These are phyloP conservation scores for Nematostella vectensis DNA, from an alignment of 92 coral and sea anemone genomes.

Conservation along the genomic window DNA sequence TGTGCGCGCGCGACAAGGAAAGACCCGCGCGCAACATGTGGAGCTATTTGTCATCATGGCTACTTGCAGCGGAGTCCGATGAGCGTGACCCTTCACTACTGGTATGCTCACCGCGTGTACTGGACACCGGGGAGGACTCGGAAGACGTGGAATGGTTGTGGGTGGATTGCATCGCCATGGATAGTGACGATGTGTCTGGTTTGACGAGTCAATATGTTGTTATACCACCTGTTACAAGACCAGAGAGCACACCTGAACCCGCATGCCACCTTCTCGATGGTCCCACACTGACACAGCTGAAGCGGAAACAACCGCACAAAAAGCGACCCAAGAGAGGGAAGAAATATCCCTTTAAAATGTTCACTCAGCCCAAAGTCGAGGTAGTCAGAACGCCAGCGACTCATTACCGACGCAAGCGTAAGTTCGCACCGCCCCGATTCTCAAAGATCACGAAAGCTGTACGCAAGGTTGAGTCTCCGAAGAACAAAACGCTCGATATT, in stretches of 20 bases:
- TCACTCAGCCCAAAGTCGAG: neutral
- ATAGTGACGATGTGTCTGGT: neutral
- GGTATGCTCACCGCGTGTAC: slow-evolving; percentile 7
- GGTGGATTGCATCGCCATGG: slow-evolving; percentile 3
- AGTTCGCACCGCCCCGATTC: too few relatives aligned
- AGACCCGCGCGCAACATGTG: too few relatives aligned
- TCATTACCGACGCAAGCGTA: too few relatives aligned
- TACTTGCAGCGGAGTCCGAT: slow-evolving; percentile 2
- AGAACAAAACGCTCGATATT: too few relatives aligned
- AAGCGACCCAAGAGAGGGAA: too few relatives aligned
- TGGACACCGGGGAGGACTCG: slow-evolving; percentile 6
- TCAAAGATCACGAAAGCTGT: too few relatives aligned
- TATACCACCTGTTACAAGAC: neutral
- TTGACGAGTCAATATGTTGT: slow-evolving; percentile 11
- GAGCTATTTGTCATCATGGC: slow-evolving; percentile 34
- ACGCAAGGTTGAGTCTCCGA: too few relatives aligned
- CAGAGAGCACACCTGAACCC: neutral
- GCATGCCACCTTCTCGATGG: neutral
- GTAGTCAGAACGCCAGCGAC: neutral
- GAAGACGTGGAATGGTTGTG: slow-evolving; percentile 21
- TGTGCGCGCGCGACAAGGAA: too few relatives aligned
- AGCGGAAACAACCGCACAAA: neutral
- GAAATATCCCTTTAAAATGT: too few relatives aligned
- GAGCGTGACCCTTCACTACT: neutral
- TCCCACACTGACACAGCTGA: neutral